These are phyloP conservation scores for Phaedon cochleariae DNA, from an alignment of 2,888 invertebrate genomes.

Conservation along the genomic window DNA sequence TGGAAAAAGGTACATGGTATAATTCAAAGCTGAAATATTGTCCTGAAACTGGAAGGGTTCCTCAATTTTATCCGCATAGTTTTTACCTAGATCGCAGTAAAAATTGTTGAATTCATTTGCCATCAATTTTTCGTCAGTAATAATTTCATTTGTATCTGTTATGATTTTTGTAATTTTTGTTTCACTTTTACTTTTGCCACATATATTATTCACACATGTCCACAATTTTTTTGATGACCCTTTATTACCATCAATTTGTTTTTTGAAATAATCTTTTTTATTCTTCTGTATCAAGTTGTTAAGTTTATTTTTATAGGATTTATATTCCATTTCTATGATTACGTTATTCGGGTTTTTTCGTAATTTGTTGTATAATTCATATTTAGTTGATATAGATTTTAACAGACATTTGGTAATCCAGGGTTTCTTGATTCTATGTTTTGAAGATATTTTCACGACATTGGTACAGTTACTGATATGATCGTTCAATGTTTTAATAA, in stretches of 20 bases:
- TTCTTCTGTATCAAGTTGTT: conserved; percentile 1
- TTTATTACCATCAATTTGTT: background rate
- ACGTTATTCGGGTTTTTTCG: background rate
- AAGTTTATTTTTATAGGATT: background rate
- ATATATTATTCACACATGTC: background rate
- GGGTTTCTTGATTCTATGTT: background rate
- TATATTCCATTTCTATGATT: background rate
- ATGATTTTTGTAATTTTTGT: background rate
- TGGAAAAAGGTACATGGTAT: conserved; percentile 2
- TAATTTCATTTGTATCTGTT: background rate
- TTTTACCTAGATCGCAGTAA: background rate
- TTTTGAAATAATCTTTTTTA: background rate
- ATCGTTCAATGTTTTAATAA: background rate
- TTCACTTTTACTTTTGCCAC: background rate
- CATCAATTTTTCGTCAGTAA: background rate
- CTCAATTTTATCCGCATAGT: background rate
- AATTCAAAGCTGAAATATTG: background rate
- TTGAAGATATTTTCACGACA: background rate
- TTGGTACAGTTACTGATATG: background rate
- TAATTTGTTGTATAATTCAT: background rate
- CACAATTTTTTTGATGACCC: background rate
- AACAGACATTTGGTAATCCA: conserved; percentile 5
- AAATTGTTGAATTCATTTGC: conserved; percentile 3
- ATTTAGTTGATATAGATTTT: background rate
- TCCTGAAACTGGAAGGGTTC: background rate